A percentile compares a stretch with the other conserved stretches of the same genome.
Evolutionary conservation across 2,797 vertebrate species (phyloP).

Genomic region (Todus mexicanus): DNA sequence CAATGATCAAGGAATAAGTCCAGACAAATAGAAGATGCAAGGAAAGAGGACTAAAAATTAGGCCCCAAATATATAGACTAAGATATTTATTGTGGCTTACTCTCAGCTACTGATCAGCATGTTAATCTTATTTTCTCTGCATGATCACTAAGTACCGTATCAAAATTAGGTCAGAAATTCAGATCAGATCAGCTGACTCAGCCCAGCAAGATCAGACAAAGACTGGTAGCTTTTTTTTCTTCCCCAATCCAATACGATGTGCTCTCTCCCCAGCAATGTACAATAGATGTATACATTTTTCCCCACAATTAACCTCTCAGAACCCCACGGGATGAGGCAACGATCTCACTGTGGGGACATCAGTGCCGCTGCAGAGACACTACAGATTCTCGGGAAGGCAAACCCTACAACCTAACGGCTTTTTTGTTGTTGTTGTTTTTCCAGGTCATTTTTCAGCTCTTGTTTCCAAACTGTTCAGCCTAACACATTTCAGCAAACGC

Average conservation of each 20-base stretch:
- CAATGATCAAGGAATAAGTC: not conserved
- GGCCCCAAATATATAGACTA: not conserved
- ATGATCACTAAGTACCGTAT: conserved; percentile 30
- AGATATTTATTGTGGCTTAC: conserved; percentile 42
- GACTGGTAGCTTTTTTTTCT: not conserved
- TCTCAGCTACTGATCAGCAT: conserved; percentile 54
- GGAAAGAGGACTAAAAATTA: conserved; percentile 8
- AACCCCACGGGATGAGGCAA: not conserved
- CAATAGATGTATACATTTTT: not conserved
- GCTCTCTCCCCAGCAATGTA: not conserved
- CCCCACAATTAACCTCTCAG: conserved; percentile 29
- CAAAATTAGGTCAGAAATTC: conserved; percentile 80
- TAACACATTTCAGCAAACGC: conserved; percentile 15
- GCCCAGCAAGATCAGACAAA: conserved; percentile 53
- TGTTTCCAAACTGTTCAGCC: not conserved
- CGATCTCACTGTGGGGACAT: not conserved
- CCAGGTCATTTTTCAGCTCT: not conserved
- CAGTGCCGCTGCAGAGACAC: not conserved
- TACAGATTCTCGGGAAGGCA: not conserved
- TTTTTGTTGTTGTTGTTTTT: not conserved
- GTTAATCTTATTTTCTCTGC: conserved; percentile 73
- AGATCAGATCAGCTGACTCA: conserved; percentile 71
- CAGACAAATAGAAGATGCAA: not conserved
- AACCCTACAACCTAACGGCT: not conserved
- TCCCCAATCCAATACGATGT: not conserved